Conservation (phyloP, 2,888 invertebrate genomes). For the Amblyjoppa proteus region DNA sequence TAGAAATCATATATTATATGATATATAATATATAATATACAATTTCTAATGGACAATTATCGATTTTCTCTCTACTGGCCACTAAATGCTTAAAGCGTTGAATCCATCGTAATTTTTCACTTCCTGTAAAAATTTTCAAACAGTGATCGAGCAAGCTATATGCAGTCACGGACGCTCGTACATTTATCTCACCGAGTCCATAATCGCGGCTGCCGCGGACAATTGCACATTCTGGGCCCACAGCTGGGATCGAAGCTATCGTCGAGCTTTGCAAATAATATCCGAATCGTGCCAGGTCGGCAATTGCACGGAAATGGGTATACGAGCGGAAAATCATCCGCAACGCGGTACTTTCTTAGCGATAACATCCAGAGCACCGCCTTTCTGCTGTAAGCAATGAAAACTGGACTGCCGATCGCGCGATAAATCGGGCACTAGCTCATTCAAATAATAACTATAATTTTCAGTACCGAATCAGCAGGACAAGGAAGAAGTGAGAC, state of each 20-base stretch:
- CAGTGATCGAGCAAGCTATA: conserved; percentile 86
- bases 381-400: conserved; percentile 86
- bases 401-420: neutral
- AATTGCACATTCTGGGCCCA: conserved; percentile 87
- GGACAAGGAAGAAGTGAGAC: conserved; percentile 61
- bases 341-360: conserved; percentile 86
- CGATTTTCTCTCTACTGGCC: neutral
- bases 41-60: neutral
- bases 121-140: conserved; percentile 5
- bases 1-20: too few species aligned
- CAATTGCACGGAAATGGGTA: conserved; percentile 87
- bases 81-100: neutral
- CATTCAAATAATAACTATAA: neutral
- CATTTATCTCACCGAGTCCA: conserved; percentile 87
- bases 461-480: conserved; percentile 68
- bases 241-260: conserved; percentile 86
- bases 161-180: conserved; percentile 89
- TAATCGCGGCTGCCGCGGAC: conserved; percentile 81
- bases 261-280: conserved; percentile 85
- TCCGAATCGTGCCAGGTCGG: conserved; percentile 82
- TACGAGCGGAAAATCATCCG: conserved; percentile 84
- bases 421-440: neutral
- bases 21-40: too few species aligned
- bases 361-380: conserved; percentile 85
- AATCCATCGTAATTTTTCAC: conserved; percentile 1